These are phyloP conservation scores for Neria commutata DNA, from an alignment of 2,888 invertebrate genomes.

Conservation along the genomic window DNA sequence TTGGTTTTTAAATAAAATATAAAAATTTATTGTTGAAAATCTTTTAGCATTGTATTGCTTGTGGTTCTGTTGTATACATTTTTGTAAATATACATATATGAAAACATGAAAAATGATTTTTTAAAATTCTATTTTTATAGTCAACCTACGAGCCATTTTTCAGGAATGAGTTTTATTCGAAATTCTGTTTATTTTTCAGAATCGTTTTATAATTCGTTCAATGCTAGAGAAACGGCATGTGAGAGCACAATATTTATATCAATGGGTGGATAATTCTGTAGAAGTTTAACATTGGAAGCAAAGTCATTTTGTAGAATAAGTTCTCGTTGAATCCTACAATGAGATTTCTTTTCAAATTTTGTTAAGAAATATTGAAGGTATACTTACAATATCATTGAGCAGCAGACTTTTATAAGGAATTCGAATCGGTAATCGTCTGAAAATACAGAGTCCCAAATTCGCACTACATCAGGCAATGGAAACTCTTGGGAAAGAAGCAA, in stretches of 20 bases:
- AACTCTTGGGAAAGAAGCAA: conserved; percentile 96
- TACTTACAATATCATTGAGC: conserved; percentile 95
- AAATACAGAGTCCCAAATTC: conserved; percentile 97
- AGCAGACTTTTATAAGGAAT: conserved; percentile 90
- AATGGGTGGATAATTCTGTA: conserved; percentile 91
- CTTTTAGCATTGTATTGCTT: not conserved
- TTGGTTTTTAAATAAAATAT: conserved; percentile 10
- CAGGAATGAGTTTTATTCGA: no score
- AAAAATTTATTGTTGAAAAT: conserved; percentile 11
- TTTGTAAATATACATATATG: not conserved
- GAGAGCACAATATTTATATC: conserved; percentile 84
- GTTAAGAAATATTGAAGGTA: not conserved
- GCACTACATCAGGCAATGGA: conserved; percentile 93
- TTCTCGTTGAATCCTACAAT: conserved; percentile 77
- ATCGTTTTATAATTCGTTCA: no score
- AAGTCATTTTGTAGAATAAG: conserved; percentile 88
- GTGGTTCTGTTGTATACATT: not conserved
- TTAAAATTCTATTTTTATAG: no score
- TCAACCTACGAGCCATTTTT: no score
- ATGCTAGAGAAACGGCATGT: conserved; percentile 67
- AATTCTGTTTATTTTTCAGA: no score
- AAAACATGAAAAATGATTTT: not conserved
- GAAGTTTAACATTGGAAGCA: conserved; percentile 88
- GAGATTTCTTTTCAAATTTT: not conserved
- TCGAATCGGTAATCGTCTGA: conserved; percentile 88